Conservation (phyloP, 2,888 invertebrate species). For the Lepidocyrtoides sp. region DNA sequence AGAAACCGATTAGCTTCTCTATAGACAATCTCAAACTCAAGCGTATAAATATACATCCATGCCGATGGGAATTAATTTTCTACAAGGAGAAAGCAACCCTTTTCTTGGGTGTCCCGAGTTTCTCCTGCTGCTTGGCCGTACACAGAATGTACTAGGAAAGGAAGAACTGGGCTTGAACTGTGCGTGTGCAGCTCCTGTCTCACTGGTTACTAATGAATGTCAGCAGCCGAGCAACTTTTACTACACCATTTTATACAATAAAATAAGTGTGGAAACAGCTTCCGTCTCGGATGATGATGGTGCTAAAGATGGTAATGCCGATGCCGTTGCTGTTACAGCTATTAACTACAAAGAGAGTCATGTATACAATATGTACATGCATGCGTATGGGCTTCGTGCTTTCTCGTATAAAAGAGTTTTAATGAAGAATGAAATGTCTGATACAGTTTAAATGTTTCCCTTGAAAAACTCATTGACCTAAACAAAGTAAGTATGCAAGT, state of each 20-base stretch:
- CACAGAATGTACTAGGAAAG: neutral
- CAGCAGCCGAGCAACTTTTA: conserved; percentile 48
- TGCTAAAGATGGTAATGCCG: neutral
- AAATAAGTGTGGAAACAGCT: neutral
- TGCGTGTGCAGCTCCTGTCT: neutral
- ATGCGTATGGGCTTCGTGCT: neutral
- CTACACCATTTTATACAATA: neutral
- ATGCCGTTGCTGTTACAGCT: too few species aligned
- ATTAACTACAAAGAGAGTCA: too few species aligned
- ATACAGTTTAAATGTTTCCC: neutral
- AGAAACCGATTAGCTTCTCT: conserved; percentile 67
- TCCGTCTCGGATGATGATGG: neutral
- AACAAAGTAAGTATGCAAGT: conserved; percentile 3
- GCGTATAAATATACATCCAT: neutral
- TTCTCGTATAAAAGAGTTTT: too few species aligned
- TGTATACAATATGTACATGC: neutral
- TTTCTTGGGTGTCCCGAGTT: neutral
- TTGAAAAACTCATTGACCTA: conserved; percentile 36
- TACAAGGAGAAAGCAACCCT: neutral
- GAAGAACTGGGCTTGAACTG: neutral
- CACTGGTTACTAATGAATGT: conserved; percentile 66
- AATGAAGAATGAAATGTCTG: conserved; percentile 11
- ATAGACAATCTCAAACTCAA: neutral
- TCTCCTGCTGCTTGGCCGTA: neutral
- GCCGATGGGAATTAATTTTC: conserved; percentile 70